Evolutionary conservation across 2,113 vertebrate genomes (phyloP).

Genomic region (Marmota flaviventris): DNA sequence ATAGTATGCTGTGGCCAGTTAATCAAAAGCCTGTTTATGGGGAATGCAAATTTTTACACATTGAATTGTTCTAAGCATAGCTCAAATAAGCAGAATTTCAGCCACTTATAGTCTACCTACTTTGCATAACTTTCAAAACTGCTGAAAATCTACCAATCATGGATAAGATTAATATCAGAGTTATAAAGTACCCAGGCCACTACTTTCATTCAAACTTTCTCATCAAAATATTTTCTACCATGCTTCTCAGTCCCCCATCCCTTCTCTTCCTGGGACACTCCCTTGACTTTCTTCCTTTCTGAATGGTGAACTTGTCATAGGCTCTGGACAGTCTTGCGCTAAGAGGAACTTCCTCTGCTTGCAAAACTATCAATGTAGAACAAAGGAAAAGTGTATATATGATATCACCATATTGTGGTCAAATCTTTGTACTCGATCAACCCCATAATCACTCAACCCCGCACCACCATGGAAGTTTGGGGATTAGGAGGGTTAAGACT

Average conservation of each 20-base stretch:
- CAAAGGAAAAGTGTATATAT: neutral
- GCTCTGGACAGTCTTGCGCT: neutral
- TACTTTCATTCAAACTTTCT: neutral
- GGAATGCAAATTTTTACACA: no score
- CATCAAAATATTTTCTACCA: neutral
- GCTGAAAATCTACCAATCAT: neutral
- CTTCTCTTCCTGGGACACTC: neutral
- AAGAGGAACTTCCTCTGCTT: neutral
- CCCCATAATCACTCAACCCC: neutral
- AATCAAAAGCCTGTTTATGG: neutral
- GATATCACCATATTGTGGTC: neutral
- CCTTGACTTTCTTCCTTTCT: neutral
- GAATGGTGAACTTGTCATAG: neutral
- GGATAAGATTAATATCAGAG: neutral
- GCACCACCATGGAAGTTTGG: neutral
- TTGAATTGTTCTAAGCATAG: neutral
- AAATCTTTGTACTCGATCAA: neutral
- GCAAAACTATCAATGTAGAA: neutral
- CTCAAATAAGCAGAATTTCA: neutral
- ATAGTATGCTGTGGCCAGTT: neutral
- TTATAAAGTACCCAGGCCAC: neutral
- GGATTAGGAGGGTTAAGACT: neutral
- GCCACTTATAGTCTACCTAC: neutral
- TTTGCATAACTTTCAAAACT: conserved; percentile 12
- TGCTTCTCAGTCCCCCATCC: neutral